Conservation (phyloP, 2,797 vertebrate genomes). For the Sebastes vulpes region DNA sequence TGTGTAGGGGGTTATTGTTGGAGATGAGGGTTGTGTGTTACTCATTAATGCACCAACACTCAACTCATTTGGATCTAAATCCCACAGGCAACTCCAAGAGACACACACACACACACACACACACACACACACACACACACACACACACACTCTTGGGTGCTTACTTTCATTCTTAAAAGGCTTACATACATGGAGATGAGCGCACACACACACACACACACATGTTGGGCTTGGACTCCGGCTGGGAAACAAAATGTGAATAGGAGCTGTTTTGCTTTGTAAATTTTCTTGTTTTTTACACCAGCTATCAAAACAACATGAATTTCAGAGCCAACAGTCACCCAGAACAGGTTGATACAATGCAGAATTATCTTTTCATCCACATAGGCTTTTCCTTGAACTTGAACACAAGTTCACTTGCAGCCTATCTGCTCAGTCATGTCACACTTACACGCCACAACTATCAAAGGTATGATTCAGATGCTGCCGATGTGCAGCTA, state of each 20-base stretch:
- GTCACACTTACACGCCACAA: conserved; percentile 23
- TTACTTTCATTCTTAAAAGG: conserved; percentile 14
- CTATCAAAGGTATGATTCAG: conserved; percentile 50
- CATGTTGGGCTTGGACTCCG: conserved; percentile 4
- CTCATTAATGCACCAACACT: conserved; percentile 85
- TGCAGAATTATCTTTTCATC: not conserved
- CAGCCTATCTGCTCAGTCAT: conserved; percentile 34
- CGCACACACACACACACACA: not conserved
- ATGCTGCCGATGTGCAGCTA: conserved; percentile 55
- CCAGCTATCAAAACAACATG: not conserved
- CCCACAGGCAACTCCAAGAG: conserved; percentile 50
- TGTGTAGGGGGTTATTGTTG: conserved; percentile 55
- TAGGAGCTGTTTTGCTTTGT: conserved; percentile 4
- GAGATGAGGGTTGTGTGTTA: conserved; percentile 72
- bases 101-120: conserved; percentile 24
- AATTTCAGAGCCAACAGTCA: not conserved
- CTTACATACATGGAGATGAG: conserved; percentile 31
- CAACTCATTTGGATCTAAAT: conserved; percentile 78
- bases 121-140: conserved; percentile 11
- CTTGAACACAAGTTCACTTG: conserved; percentile 50
- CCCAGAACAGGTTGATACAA: not conserved
- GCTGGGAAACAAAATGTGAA: not conserved
- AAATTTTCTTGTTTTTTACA: not conserved
- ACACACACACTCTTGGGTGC: conserved; percentile 15
- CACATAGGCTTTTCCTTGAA: conserved; percentile 3